Conservation (phyloP, 2,113 vertebrate species). For the Irena cyanogastra region DNA sequence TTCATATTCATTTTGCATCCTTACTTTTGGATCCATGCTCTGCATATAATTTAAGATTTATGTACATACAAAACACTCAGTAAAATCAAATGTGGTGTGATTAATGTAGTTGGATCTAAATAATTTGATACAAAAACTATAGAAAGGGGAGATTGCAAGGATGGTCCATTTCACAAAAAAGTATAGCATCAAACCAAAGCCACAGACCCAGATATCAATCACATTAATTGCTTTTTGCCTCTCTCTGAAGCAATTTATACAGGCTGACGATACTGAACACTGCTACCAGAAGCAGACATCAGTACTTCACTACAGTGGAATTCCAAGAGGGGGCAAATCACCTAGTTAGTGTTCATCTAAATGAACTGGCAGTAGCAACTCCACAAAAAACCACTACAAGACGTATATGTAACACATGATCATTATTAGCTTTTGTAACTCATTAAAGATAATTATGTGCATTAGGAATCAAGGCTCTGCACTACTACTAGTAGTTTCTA, state of each 20-base stretch:
- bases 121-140: background rate
- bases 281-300: background rate
- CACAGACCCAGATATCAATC: background rate
- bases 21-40: background rate
- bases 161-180: background rate
- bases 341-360: background rate
- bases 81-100: background rate
- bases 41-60: background rate
- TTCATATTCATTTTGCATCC: background rate
- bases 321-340: background rate
- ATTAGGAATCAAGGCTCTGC: background rate
- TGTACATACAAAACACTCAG: background rate
- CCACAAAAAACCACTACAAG: background rate
- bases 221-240: background rate
- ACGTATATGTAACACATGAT: background rate
- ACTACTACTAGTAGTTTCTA: background rate
- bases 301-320: background rate
- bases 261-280: background rate
- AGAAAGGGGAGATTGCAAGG: background rate
- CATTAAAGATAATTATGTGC: background rate
- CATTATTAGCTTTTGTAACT: background rate
- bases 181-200: background rate
- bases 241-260: background rate
- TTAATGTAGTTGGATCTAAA: background rate
- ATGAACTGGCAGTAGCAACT: background rate